These are phyloP conservation scores for Otus scops DNA, from an alignment of 2,797 vertebrate species.

Conservation along the genomic window DNA sequence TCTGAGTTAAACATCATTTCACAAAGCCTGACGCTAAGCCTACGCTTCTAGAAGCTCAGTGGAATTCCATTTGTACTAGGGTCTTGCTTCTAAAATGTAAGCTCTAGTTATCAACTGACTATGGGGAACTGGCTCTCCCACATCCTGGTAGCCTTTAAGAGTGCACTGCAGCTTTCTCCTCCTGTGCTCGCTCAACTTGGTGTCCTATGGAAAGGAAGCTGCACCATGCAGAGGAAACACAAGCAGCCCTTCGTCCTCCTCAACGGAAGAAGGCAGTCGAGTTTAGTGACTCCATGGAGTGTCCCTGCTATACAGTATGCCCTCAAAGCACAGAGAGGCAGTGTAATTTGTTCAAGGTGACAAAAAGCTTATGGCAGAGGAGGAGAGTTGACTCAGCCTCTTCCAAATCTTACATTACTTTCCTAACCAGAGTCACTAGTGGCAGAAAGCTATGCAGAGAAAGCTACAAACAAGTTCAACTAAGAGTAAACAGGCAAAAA, in stretches of 20 bases:
- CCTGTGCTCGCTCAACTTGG: neutral
- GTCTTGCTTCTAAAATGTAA: neutral
- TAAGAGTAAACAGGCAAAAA: neutral
- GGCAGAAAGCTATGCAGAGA: neutral
- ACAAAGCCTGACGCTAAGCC: neutral
- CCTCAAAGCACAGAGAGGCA: neutral
- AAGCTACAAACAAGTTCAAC: neutral
- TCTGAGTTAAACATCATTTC: neutral
- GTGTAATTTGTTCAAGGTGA: neutral
- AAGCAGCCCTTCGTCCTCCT: neutral
- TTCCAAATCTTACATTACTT: neutral
- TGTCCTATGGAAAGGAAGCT: neutral
- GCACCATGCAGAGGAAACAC: neutral
- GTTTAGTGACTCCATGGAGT: neutral
- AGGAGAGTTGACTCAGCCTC: neutral
- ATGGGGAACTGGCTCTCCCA: neutral
- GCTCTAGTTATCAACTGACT: neutral
- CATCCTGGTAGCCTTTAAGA: neutral
- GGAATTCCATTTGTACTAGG: neutral
- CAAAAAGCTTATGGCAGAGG: neutral
- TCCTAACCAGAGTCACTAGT: neutral
- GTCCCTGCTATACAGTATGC: neutral
- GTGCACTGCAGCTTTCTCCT: neutral
- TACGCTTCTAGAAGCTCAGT: neutral
- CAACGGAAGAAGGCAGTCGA: accelerated